Evolutionary conservation across 1,140 invertebrate species (phyloP).

Genomic region (Chironomus striatipennis): DNA sequence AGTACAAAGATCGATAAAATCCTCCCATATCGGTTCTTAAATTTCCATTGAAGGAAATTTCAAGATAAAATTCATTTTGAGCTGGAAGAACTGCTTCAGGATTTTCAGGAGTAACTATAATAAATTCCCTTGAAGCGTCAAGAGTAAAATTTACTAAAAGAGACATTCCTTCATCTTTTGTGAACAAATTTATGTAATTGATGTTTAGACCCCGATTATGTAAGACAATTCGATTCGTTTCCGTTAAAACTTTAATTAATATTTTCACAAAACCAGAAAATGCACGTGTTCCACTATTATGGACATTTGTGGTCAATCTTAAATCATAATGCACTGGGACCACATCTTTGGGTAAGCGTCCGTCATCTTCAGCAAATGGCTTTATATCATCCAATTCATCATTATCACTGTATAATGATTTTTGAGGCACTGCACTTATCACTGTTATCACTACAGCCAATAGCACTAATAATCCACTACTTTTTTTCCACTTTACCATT

Average conservation of each 20-base stretch:
- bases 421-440: neutral
- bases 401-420: neutral
- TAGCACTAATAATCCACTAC: neutral
- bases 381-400: neutral
- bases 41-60: slow-evolving; percentile 1
- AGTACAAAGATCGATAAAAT: slow-evolving; percentile 24
- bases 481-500: neutral
- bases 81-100: slow-evolving; percentile 33
- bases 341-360: neutral
- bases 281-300: neutral
- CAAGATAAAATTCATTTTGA: neutral
- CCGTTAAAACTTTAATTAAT: neutral
- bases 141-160: slow-evolving; percentile 1
- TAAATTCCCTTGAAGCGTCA: neutral
- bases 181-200: neutral
- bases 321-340: neutral
- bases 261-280: neutral
- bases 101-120: neutral
- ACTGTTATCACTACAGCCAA: neutral
- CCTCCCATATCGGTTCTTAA: slow-evolving; percentile 20
- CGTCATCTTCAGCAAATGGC: slow-evolving; percentile 27
- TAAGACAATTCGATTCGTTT: neutral
- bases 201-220: neutral
- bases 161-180: neutral
- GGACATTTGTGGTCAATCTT: neutral